These are phyloP conservation scores for Parnassius mnemosyne DNA, from an alignment of 2,888 invertebrate genomes.

Conservation along the genomic window DNA sequence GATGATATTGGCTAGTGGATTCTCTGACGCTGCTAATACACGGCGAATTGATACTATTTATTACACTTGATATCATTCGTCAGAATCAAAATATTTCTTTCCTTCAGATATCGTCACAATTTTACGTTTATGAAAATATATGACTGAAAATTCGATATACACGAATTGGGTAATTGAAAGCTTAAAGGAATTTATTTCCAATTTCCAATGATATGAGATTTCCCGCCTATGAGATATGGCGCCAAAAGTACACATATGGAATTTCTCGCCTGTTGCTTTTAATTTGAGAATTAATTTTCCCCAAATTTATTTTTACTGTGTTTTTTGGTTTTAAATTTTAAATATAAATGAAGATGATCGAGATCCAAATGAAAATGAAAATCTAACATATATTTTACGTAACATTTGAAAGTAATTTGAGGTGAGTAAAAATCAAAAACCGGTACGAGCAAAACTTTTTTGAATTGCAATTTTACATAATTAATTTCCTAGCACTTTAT, in stretches of 20 bases:
- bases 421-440: too few species aligned
- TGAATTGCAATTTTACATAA: too few species aligned
- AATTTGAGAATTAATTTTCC: conserved; percentile 35
- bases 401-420: too few species aligned
- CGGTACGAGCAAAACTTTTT: too few species aligned
- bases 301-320: conserved; percentile 17
- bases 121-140: conserved; percentile 48
- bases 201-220: conserved; percentile 72
- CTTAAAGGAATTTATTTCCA: conserved; percentile 79
- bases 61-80: not conserved
- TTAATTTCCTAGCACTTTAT: too few species aligned
- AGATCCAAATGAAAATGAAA: too few species aligned
- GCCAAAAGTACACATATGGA: conserved; percentile 41
- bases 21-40: too few species aligned
- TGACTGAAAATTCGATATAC: conserved; percentile 63
- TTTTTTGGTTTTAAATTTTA: too few species aligned
- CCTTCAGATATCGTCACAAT: conserved; percentile 26
- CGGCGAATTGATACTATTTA: too few species aligned
- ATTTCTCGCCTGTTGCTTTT: conserved; percentile 51
- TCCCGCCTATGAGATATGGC: conserved; percentile 58
- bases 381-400: too few species aligned
- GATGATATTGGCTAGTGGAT: too few species aligned
- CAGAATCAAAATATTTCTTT: conserved; percentile 1
- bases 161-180: conserved; percentile 76
- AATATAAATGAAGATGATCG: too few species aligned